phyloP scores from a whole-genome alignment of 1,140 invertebrate species.

The Charaxes varanes region DNA sequence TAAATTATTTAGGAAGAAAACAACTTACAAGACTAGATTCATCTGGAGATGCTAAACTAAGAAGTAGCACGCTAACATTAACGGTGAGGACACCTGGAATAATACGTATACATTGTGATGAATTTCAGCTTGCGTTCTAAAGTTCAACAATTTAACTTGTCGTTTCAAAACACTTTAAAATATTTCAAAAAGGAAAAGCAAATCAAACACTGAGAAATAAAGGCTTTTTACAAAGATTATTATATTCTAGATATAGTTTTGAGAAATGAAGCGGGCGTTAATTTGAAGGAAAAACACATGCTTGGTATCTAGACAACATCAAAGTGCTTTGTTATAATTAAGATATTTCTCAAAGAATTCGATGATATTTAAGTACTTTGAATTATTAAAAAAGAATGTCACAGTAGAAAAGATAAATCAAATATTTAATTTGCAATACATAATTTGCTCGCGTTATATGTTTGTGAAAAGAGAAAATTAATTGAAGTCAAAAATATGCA shows the following conservation, averaged over 20 bases:
- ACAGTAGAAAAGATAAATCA: constrained; percentile 1
- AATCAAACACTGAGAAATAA: constrained; percentile 3
- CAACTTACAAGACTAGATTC: constrained; percentile 94
- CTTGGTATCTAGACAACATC: constrained; percentile 21
- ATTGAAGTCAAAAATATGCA: not conserved
- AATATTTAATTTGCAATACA: not conserved
- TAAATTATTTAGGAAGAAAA: constrained; percentile 17
- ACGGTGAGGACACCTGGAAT: constrained; percentile 90
- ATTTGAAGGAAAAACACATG: constrained; percentile 14
- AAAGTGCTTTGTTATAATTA: constrained; percentile 12
- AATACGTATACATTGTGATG: constrained; percentile 21
- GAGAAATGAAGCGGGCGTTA: constrained; percentile 11
- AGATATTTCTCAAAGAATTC: not conserved
- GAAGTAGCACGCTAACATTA: constrained; percentile 92
- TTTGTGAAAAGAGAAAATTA: constrained; percentile 71
- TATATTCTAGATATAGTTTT: too few species aligned
- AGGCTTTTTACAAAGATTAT: constrained; percentile 11
- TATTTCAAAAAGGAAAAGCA: constrained; percentile 9
- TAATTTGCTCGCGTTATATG: constrained; percentile 47
- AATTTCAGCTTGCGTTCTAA: constrained; percentile 10
- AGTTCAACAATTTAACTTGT: not conserved
- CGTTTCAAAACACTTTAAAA: not conserved
- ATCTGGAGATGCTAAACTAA: constrained; percentile 94
- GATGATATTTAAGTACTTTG: too few species aligned
- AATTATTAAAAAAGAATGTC: too few species aligned